Conservation (phyloP, 2,797 vertebrate species). For the Propithecus perrieri region DNA sequence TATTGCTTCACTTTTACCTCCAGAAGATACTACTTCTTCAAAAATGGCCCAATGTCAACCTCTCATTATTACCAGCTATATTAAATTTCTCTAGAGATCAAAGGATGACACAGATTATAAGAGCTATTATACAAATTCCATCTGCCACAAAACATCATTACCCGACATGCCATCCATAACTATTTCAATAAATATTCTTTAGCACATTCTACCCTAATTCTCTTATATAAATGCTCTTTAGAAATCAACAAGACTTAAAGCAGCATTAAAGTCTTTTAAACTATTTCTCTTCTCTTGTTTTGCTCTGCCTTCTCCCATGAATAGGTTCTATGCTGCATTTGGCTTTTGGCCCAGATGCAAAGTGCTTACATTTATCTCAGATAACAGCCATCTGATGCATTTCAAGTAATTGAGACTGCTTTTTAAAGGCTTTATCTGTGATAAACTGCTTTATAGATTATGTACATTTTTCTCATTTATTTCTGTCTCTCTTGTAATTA, state of each 20-base stretch:
- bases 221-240: constrained; percentile 22
- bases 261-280: neutral
- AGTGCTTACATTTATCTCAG: constrained; percentile 46
- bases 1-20: neutral
- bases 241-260: neutral
- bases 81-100: constrained; percentile 64
- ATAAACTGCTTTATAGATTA: constrained; percentile 56
- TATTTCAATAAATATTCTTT: constrained; percentile 21
- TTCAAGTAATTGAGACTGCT: constrained; percentile 55
- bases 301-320: neutral
- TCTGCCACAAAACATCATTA: constrained; percentile 46
- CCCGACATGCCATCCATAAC: neutral
- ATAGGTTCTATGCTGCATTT: constrained; percentile 26
- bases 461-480: constrained; percentile 20
- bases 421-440: constrained; percentile 50
- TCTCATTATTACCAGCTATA: constrained; percentile 61
- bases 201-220: neutral
- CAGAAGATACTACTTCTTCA: constrained; percentile 27
- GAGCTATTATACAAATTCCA: constrained; percentile 60
- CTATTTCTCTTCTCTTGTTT: constrained; percentile 47
- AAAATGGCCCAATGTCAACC: neutral
- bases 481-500: constrained; percentile 40
- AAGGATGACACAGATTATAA: constrained; percentile 38
- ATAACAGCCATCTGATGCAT: constrained; percentile 41
- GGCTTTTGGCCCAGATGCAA: constrained; percentile 43